Conservation (phyloP, 2,888 invertebrate species). For the Synanthedon myopaeformis region DNA sequence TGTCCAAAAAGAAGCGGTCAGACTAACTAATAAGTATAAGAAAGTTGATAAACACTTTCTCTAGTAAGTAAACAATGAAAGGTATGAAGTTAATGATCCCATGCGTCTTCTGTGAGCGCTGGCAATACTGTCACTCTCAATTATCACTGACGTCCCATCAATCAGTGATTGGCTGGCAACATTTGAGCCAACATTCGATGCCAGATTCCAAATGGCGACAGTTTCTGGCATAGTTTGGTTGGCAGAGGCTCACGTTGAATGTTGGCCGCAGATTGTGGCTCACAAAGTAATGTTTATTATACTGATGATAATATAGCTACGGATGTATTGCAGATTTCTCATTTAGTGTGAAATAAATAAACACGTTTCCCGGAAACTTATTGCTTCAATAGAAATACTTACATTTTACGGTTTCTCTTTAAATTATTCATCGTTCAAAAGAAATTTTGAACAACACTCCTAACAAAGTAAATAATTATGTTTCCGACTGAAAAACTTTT, state of each 20-base stretch:
- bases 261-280: conserved; percentile 8
- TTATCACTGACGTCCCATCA: conserved; percentile 4
- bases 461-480: too few species aligned
- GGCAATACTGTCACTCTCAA: conserved; percentile 3
- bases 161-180: conserved; percentile 2
- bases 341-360: not conserved
- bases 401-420: not conserved
- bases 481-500: not conserved
- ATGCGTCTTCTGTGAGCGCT: not conserved
- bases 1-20: too few species aligned
- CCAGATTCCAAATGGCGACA: conserved; percentile 23
- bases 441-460: too few species aligned
- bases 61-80: too few species aligned
- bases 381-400: not conserved
- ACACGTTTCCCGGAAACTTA: not conserved
- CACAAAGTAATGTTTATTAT: not conserved
- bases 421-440: not conserved
- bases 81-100: not conserved
- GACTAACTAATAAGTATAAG: too few species aligned
- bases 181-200: conserved; percentile 5
- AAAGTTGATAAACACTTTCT: too few species aligned
- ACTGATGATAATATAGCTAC: not conserved
- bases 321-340: not conserved
- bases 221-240: conserved; percentile 13
- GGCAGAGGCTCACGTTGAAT: conserved; percentile 10